phyloP scores from a whole-genome alignment of 2,113 vertebrate genomes.

The Apus apus region DNA sequence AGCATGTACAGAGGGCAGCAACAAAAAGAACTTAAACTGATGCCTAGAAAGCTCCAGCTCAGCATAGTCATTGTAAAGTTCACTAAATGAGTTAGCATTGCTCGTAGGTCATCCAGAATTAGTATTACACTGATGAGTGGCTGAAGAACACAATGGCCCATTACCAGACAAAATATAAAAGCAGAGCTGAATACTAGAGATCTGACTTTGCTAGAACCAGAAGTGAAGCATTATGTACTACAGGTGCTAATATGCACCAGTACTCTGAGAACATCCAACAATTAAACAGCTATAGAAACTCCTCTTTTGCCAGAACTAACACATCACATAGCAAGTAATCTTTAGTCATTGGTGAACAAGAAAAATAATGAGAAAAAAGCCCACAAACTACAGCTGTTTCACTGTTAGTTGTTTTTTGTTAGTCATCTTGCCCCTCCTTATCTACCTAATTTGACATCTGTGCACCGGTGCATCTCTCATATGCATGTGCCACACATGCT shows the following conservation, averaged over 20 bases:
- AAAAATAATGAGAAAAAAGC: not conserved
- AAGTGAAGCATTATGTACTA: not conserved
- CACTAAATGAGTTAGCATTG: not conserved
- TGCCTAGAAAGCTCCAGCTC: conserved; percentile 10
- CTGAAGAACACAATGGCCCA: not conserved
- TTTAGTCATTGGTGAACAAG: not conserved
- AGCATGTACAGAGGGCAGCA: not conserved
- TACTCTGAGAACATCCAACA: not conserved
- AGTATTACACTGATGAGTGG: not conserved
- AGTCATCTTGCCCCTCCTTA: not conserved
- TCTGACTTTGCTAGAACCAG: not conserved
- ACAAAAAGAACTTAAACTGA: not conserved
- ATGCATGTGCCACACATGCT: not conserved
- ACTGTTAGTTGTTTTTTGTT: not conserved
- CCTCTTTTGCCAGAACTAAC: not conserved
- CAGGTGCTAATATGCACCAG: not conserved
- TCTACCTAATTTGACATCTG: not conserved
- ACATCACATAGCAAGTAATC: not conserved
- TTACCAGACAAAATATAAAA: conserved; percentile 4
- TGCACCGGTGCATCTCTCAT: not conserved
- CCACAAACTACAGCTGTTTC: not conserved
- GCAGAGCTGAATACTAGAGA: not conserved
- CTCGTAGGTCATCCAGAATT: not conserved
- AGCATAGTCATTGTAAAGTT: not conserved
- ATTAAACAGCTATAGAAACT: not conserved